Conservation (phyloP, 2,797 vertebrate species). For the Lagorchestes hirsutus region DNA sequence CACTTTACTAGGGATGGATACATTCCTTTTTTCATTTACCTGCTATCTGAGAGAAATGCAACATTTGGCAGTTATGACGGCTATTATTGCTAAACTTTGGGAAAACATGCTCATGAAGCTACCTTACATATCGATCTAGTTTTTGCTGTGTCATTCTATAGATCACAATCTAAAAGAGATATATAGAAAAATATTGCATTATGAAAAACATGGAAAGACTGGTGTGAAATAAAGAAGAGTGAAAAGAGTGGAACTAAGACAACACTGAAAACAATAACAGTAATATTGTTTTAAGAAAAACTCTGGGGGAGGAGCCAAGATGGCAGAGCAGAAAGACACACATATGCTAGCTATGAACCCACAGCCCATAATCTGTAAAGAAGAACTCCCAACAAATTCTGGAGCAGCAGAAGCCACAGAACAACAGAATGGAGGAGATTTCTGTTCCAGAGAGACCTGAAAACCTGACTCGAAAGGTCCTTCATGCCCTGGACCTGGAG, state of each 20-base stretch:
- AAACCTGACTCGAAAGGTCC: too few relatives aligned
- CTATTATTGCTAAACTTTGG: not conserved
- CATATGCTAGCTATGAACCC: too few relatives aligned
- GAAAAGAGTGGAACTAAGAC: not conserved
- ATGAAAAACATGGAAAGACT: not conserved
- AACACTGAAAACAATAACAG: not conserved
- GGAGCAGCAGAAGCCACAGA: too few relatives aligned
- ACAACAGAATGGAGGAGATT: too few relatives aligned
- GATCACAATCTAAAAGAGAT: not conserved
- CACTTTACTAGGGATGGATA: not conserved
- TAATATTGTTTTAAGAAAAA: not conserved
- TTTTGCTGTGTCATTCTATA: not conserved
- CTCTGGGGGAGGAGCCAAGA: not conserved
- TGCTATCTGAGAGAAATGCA: not conserved
- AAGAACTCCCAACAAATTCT: too few relatives aligned
- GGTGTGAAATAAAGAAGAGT: not conserved
- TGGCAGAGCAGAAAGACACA: too few relatives aligned
- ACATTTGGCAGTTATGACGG: not conserved
- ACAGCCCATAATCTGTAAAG: too few relatives aligned
- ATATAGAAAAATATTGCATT: not conserved
- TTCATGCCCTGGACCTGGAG: too few relatives aligned
- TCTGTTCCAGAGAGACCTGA: too few relatives aligned
- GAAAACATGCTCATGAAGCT: not conserved
- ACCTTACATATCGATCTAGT: not conserved
- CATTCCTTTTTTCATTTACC: not conserved